Conservation (phyloP, 2,113 vertebrate genomes). For the Lophotis ruficrista region DNA sequence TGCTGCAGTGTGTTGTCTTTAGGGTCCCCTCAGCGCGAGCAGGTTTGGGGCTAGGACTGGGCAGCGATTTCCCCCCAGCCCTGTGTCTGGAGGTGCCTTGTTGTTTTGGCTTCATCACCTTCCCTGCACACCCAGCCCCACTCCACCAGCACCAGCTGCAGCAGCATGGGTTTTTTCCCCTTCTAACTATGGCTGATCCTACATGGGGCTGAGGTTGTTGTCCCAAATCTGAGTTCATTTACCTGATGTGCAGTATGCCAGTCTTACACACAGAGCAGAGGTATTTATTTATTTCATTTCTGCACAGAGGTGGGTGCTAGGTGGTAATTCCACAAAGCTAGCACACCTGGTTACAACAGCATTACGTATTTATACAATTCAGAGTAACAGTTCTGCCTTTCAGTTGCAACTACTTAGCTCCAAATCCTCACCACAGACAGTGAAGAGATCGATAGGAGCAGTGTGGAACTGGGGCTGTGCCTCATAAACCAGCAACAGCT, state of each 20-base stretch:
- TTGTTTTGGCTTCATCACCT: background rate
- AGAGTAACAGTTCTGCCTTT: too few relatives aligned
- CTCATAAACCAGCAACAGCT: background rate
- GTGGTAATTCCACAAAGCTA: too few relatives aligned
- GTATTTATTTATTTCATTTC: too few relatives aligned
- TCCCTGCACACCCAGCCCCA: background rate
- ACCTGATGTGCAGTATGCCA: too few relatives aligned
- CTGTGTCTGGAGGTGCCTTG: rapidly evolving
- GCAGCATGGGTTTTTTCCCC: background rate
- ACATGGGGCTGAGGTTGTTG: background rate
- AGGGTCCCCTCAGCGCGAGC: background rate
- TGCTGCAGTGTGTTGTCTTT: background rate
- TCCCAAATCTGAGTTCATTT: too few relatives aligned
- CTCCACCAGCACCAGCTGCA: background rate
- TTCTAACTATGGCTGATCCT: background rate
- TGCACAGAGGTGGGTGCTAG: too few relatives aligned
- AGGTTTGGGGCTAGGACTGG: background rate
- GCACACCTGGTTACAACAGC: too few relatives aligned
- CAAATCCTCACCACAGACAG: background rate
- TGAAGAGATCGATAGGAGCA: background rate
- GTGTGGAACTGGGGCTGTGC: rapidly evolving
- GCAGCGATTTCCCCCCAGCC: background rate
- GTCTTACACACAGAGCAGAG: too few relatives aligned
- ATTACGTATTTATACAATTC: too few relatives aligned
- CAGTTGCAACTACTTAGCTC: too few relatives aligned